A percentile compares a stretch with the other conserved stretches of the same genome.
Evolutionary conservation across 2,888 invertebrate species (phyloP).

Genomic region (Euclidia mi): DNA sequence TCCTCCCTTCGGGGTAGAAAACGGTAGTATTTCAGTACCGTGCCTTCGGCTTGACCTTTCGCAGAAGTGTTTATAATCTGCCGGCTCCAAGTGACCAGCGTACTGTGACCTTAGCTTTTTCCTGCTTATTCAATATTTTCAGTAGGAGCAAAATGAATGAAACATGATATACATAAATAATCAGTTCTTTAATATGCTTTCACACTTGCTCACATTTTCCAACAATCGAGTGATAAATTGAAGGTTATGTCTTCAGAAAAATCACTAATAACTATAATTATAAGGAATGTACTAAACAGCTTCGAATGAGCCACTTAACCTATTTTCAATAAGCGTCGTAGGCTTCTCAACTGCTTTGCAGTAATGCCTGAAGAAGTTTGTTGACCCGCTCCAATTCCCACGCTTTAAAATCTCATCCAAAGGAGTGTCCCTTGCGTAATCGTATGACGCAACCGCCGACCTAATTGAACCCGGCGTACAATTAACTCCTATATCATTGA

Average conservation of each 20-base stretch:
- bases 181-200: constrained; percentile 10
- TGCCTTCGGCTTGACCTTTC: too few species aligned
- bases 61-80: constrained; percentile 26
- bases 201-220: neutral
- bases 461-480: constrained; percentile 19
- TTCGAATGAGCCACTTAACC: constrained; percentile 20
- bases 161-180: constrained; percentile 11
- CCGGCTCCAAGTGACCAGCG: constrained; percentile 20
- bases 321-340: too few species aligned
- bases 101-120: constrained; percentile 28
- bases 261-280: neutral
- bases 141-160: too few species aligned
- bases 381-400: constrained; percentile 20
- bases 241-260: neutral
- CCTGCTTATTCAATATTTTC: too few species aligned
- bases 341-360: too few species aligned
- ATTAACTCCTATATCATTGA: constrained; percentile 15
- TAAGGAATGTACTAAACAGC: constrained; percentile 11
- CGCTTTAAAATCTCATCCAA: too few species aligned
- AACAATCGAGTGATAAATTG: neutral
- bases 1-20: too few species aligned
- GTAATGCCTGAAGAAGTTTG: constrained; percentile 25
- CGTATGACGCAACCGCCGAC: constrained; percentile 20
- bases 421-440: too few species aligned
- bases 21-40: too few species aligned